phyloP scores from a whole-genome alignment of 2,888 invertebrate species.

The Acholoe squamosa region DNA sequence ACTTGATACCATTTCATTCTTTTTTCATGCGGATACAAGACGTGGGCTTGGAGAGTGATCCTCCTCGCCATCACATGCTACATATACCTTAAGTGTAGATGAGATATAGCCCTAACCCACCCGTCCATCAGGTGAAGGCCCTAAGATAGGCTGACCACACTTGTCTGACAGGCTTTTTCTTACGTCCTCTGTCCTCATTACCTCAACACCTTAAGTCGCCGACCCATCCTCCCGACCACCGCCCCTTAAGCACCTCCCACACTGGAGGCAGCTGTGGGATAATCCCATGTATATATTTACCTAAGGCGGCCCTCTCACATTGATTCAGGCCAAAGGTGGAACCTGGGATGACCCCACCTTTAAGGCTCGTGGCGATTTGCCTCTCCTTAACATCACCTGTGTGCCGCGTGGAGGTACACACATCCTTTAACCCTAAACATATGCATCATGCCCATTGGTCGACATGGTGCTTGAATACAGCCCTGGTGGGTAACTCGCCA shows the following conservation, averaged over 20 bases:
- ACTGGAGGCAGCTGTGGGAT: background rate
- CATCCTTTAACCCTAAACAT: background rate
- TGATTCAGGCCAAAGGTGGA: background rate
- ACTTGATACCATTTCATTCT: too few species aligned
- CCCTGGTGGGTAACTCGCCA: too few species aligned
- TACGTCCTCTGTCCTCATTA: slow-evolving; percentile 4
- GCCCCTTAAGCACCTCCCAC: background rate
- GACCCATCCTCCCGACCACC: background rate
- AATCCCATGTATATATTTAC: background rate
- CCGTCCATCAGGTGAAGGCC: background rate
- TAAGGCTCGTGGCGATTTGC: background rate
- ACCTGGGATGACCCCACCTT: background rate
- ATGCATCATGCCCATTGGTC: background rate
- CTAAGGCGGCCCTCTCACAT: background rate
- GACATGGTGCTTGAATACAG: background rate
- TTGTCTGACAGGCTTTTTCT: background rate
- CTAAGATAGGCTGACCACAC: background rate
- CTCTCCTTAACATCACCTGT: slow-evolving; percentile 17
- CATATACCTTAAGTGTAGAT: too few species aligned
- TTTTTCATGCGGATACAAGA: too few species aligned
- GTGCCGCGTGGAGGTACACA: background rate
- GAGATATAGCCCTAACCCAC: background rate
- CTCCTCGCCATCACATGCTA: too few species aligned
- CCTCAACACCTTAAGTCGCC: background rate
- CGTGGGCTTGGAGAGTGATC: too few species aligned